Evolutionary conservation across 2,113 vertebrate genomes (phyloP).

Genomic region (Brevimyrus niger): DNA sequence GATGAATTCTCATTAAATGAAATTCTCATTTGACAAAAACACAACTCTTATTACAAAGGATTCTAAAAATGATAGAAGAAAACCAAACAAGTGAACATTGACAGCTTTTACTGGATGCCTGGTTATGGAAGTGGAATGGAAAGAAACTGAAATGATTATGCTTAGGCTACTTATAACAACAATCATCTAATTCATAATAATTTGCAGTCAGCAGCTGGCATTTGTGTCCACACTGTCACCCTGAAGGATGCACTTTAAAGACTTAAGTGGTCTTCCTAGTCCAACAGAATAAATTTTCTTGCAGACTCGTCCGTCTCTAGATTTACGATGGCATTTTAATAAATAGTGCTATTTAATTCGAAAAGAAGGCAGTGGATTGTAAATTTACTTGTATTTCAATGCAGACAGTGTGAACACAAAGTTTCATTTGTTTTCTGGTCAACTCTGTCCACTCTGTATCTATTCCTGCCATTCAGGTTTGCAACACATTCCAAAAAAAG

Average conservation of each 20-base stretch:
- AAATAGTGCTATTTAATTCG: background rate
- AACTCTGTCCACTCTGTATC: too few species aligned
- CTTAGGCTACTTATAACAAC: background rate
- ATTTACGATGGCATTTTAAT: background rate
- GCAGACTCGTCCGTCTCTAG: background rate
- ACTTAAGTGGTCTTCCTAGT: background rate
- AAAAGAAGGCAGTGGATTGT: too few species aligned
- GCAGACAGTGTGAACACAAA: too few species aligned
- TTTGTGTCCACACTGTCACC: background rate
- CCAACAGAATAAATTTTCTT: background rate
- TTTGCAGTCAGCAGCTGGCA: background rate
- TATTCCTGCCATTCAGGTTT: too few species aligned
- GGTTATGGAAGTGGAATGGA: background rate
- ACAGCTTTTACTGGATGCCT: background rate
- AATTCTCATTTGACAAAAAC: background rate
- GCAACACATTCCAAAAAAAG: too few species aligned
- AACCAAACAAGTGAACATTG: background rate
- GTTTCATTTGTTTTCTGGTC: too few species aligned
- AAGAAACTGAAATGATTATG: background rate
- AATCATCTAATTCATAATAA: background rate
- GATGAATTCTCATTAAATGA: background rate
- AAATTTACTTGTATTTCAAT: too few species aligned
- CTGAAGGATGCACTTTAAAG: background rate
- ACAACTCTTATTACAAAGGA: background rate
- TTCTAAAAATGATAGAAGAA: background rate